Base-by-base conservation (phyloP, 2,888 invertebrate genomes). In the Brachyptera putata region DNA sequence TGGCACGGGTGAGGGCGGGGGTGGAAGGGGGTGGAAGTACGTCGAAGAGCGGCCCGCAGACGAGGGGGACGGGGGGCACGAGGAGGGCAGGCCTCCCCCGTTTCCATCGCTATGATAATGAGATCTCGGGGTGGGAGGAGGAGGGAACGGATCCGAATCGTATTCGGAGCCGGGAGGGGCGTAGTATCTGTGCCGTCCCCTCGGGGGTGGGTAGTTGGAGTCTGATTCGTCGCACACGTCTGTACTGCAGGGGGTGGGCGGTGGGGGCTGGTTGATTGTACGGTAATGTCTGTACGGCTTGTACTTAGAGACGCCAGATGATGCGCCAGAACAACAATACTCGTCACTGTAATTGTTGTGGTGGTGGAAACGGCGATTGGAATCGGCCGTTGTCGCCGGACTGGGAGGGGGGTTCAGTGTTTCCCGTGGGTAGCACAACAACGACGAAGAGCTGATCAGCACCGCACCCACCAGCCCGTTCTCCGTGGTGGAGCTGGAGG, bases 231-330 rank as follows among this genome's bases (percentile, higher is more conserved):
- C 91, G 69, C 93, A 95, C 66, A 95, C 91, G 68, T 95, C 95
- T 34, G 95, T 95, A 66, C 92, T 92, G 71, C 94, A 95, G 0
- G 95, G 95, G 21, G 95, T 95, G 11, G 95, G 95, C 24, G 95
- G 95, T 5, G 95, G 95, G 0, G 92, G 91, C 73, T 89, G 89
- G 76, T 86, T 87, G 64, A 88, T 87, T 66, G 84, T 79, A 66
- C 84, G 72, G 73, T 89, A 89, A 75, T 90, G 87, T 24, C 89
- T 79, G 74, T 89, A 89, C 1, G 91, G 85, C 61, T 86, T 82
- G 58, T 89, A 85, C 14, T 84, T 77, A 4, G 80, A 77, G 1
- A 77, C 79, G 67, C 79, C 83, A 70, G 81, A 84, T 3, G 63
- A 62, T 1, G 60, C 56, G 16, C 62, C 48, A 63, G 79, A 80